Evolutionary conservation across 2,888 invertebrate species (phyloP), one percentile per base, ranked within the genome.

Genomic region (Hirtodrosophila histrioides): DNA sequence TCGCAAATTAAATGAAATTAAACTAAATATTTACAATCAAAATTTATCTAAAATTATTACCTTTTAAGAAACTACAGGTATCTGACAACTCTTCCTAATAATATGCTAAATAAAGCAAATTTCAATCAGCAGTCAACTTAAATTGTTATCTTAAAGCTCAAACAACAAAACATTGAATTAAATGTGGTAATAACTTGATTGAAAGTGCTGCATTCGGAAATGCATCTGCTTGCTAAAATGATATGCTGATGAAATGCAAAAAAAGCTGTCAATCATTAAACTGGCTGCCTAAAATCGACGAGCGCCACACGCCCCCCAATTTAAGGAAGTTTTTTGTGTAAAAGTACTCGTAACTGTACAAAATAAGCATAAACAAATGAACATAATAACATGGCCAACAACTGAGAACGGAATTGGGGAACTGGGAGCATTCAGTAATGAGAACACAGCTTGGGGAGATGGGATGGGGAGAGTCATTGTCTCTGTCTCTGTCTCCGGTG

Each of bases 341-440:
- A n/a, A 37, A 40, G 50, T 41, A 17, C 17, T 17, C 17, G 17
- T 2, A 43, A 45, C 48, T 37, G 33, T 39, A 11, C 23, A 60
- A 63, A 44, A 60, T 11, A 49, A 43, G 41, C 48, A 43, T 70
- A 61, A 61, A 48, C 69, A 74, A 82, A 63, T 75, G 79, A 50
- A 45, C 61, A 62, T 68, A 78, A 77, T 81, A 51, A 77, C 44
- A 80, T 51, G 64, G 55, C 23, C 58, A 11, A 48, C 33, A 49
- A 53, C 40, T 50, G 65, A 44, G 58, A 55, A 39, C 2, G 23
- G 12, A n/a, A 10, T 17, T 9, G 29, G n/a, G 40, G 39, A 23
- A 17, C 17, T 50, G 43, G 39, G 41, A 17, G 17, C 17, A 17
- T 17, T 17, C 17, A 17, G 17, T 17, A 1, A 17, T 17, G 17